These are phyloP conservation scores for Erpetoichthys calabaricus DNA, from an alignment of 2,797 vertebrate genomes.

Conservation along the genomic window DNA sequence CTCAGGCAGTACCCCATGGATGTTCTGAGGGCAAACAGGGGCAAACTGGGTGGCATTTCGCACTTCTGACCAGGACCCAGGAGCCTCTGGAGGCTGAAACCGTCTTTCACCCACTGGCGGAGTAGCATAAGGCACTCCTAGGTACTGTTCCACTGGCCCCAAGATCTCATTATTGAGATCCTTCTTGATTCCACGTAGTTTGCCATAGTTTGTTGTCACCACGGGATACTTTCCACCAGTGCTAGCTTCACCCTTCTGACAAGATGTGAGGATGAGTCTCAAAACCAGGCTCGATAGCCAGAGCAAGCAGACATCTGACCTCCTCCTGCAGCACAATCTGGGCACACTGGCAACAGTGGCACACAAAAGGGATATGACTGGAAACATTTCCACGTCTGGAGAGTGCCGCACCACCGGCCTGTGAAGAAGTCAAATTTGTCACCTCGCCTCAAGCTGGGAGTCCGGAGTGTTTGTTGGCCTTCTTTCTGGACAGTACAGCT, in stretches of 20 bases:
- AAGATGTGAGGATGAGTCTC: constrained; percentile 35
- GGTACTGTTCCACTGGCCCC: constrained; percentile 76
- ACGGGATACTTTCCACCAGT: constrained; percentile 48
- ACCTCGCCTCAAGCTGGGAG: too few relatives aligned
- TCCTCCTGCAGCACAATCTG: constrained; percentile 27
- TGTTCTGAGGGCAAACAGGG: constrained; percentile 82
- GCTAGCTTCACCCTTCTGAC: constrained; percentile 49
- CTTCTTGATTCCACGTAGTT: constrained; percentile 69
- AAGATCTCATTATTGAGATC: constrained; percentile 86
- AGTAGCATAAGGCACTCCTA: constrained; percentile 79
- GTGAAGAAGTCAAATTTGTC: too few relatives aligned
- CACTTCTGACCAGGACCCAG: constrained; percentile 77
- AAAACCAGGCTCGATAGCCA: constrained; percentile 39
- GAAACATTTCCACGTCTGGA: too few relatives aligned
- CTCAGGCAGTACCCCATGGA: constrained; percentile 75
- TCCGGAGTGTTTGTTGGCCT: too few relatives aligned
- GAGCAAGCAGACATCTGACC: constrained; percentile 36
- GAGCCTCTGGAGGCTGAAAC: constrained; percentile 78
- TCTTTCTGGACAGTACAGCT: too few relatives aligned
- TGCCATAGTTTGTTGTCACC: constrained; percentile 77
- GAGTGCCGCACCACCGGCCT: too few relatives aligned
- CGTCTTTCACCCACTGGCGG: constrained; percentile 73
- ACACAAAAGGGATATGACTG: background rate
- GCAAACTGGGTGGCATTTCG: constrained; percentile 80
- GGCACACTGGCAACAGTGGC: constrained; percentile 7